Percentiles rank a stretch among this genome's conserved stretches.
Conservation (phyloP, 1,140 invertebrate species). For the Drosophila burlai region DNA sequence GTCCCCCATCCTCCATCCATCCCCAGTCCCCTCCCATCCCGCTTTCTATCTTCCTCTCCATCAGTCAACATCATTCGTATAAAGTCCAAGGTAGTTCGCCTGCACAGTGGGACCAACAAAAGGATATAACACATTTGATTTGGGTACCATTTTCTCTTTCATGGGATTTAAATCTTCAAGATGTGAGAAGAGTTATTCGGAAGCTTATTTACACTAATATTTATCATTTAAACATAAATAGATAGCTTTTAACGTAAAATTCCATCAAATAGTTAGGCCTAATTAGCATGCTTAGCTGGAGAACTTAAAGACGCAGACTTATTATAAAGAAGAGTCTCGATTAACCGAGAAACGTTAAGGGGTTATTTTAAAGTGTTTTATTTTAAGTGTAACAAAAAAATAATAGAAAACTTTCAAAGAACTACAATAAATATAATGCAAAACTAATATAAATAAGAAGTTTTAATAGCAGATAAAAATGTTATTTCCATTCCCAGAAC, state of each 20-base stretch:
- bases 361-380: neutral
- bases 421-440: neutral
- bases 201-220: neutral
- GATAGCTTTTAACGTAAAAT: neutral
- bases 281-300: neutral
- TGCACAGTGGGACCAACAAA: slow-evolving; percentile 26
- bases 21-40: neutral
- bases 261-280: neutral
- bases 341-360: neutral
- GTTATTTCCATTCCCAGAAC: too few relatives aligned
- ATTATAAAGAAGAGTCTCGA: neutral
- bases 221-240: neutral
- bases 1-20: slow-evolving; percentile 10
- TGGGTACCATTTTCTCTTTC: neutral
- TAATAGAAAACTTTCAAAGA: neutral
- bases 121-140: neutral
- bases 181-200: neutral
- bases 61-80: slow-evolving; percentile 50
- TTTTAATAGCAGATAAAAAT: neutral
- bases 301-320: neutral
- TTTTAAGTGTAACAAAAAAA: neutral
- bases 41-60: slow-evolving; percentile 38
- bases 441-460: neutral
- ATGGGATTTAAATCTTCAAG: neutral
- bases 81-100: slow-evolving; percentile 36